A percentile compares a stretch with the other conserved stretches of the same genome.
phyloP scores from a whole-genome alignment of 2,113 vertebrate species.

The Salvelinus namaycush region DNA sequence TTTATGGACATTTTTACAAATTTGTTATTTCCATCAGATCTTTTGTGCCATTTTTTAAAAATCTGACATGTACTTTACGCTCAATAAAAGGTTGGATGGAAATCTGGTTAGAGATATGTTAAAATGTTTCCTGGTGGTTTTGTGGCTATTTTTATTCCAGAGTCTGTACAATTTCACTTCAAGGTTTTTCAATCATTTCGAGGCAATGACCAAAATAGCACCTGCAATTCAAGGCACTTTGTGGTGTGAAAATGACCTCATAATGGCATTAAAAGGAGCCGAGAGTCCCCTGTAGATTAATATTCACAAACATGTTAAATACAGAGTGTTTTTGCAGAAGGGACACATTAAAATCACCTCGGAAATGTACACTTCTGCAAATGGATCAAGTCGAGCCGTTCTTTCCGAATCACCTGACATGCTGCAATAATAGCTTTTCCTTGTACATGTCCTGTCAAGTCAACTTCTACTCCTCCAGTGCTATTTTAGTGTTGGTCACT shows the following conservation, averaged over 20 bases:
- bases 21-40: too few species aligned
- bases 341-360: slow-evolving; percentile 35
- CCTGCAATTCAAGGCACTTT: slow-evolving; percentile 17
- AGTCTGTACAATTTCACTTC: slow-evolving; percentile 12
- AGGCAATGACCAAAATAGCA: slow-evolving; percentile 14
- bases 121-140: neutral
- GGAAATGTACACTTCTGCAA: slow-evolving; percentile 41
- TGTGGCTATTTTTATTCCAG: slow-evolving; percentile 9
- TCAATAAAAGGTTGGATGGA: too few species aligned
- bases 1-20: too few species aligned
- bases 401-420: slow-evolving; percentile 53
- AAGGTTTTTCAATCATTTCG: neutral
- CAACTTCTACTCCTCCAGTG: slow-evolving; percentile 60
- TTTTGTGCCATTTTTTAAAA: too few species aligned
- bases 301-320: slow-evolving; percentile 32
- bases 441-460: slow-evolving; percentile 71
- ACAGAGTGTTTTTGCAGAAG: slow-evolving; percentile 36
- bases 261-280: slow-evolving; percentile 14
- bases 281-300: slow-evolving; percentile 1
- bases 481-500: slow-evolving; percentile 60
- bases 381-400: slow-evolving; percentile 56
- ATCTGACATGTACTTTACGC: too few species aligned
- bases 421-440: slow-evolving; percentile 68
- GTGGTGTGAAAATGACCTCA: slow-evolving; percentile 19
- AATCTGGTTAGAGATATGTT: slow-evolving; percentile 1